Base-by-base conservation (phyloP, 2,888 invertebrate genomes). In the Thera obeliscata region DNA sequence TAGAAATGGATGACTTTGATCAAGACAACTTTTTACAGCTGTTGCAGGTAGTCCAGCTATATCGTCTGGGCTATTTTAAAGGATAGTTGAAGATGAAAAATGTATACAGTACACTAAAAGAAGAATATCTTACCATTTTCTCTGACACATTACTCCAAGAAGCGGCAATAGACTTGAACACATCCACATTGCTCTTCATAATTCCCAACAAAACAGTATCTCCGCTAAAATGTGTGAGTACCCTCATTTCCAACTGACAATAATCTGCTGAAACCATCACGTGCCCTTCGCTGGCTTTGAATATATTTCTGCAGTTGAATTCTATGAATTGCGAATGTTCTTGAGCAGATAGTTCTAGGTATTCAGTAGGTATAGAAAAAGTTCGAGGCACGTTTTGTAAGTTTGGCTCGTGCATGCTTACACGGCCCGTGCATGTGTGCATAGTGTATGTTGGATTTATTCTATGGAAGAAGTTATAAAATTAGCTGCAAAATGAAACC, bases 231-330 rank as follows among this genome's bases (percentile, higher is more conserved):
- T 99, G 98, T 22, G 99, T 97, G 77, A 99, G 91, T 68, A 99
- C 95, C 76, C 99, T 94, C 87, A 99, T 95, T 90, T 99, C 99
- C 70, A 99, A 86, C 88, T 99, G 99, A 78, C 98, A 98, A 90
- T 98, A 99, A 93, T 99, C 99, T 0, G 98, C 98, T 0, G 99
- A 97, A 56, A 99, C 87, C 64, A 99, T 91, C 56, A 96, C 88
- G 71, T 91, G 94, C 0, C 95, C 95, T 48, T 87, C 79, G 1
- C 87, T 80, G 0, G 96, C 95, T 71, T 93, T 88, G 85, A 98
- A 97, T n/a, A 96, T 95, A 76, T 94, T 94, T 63, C 97, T 94
- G 71, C 95, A 96, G 83, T 95, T 96, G 78, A 96, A 94, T 75
- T 94, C 92, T 77, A 88, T 85, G 11, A 85, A 80, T 58, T 87